A percentile compares a stretch with the other conserved stretches of the same genome.
phyloP scores from a whole-genome alignment of 2,113 vertebrate species.

The Dipodomys ordii region DNA sequence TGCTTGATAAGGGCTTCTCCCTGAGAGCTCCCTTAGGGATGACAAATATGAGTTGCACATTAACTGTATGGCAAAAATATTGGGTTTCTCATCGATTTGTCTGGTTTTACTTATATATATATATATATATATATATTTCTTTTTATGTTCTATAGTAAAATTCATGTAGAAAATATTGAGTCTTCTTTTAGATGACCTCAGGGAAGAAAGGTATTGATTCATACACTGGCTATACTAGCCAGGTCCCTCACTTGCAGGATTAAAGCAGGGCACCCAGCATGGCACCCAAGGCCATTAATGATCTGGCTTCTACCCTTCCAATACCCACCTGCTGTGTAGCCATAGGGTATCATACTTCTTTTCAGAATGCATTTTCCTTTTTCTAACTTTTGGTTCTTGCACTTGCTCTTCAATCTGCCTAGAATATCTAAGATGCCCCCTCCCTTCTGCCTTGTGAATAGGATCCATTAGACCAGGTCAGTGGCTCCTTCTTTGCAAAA shows the following conservation, averaged over 20 bases:
- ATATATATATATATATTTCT: slow-evolving; percentile 10
- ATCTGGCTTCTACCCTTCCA: neutral
- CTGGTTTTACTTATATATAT: neutral
- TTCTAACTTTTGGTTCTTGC: slow-evolving; percentile 37
- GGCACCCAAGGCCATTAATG: slow-evolving; percentile 55
- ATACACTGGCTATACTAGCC: neutral
- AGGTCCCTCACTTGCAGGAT: slow-evolving; percentile 35
- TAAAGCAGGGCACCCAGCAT: neutral
- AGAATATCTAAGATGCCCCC: neutral
- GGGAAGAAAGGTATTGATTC: slow-evolving; percentile 29
- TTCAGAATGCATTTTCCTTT: slow-evolving; percentile 46
- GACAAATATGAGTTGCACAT: neutral
- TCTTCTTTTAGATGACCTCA: slow-evolving; percentile 33
- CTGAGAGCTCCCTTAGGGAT: neutral
- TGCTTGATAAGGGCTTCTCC: neutral
- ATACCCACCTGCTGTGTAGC: slow-evolving; percentile 27
- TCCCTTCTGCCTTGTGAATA: neutral
- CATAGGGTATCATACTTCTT: slow-evolving; percentile 42
- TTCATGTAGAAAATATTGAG: slow-evolving; percentile 17
- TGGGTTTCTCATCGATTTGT: slow-evolving; percentile 51
- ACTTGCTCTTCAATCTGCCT: slow-evolving; percentile 28
- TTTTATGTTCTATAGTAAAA: slow-evolving; percentile 32
- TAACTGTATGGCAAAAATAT: slow-evolving; percentile 43
- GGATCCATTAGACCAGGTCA: slow-evolving; percentile 51
- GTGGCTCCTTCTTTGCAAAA: slow-evolving; percentile 25